Base-by-base conservation (phyloP, 2,113 vertebrate genomes). In the Erpornis zantholeuca region DNA sequence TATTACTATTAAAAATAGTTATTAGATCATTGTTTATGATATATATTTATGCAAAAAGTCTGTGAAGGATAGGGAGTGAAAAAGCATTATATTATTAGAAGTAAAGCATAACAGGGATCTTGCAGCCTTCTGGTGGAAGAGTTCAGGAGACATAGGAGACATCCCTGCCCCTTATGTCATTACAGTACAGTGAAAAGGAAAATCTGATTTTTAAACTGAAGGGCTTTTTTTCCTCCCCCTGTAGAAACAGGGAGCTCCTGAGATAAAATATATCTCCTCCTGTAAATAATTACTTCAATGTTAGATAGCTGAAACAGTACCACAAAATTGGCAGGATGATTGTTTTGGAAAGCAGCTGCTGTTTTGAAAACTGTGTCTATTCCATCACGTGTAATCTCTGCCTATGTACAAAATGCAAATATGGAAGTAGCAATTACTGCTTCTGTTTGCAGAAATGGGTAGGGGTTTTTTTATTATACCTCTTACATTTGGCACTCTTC, bases 401-500 rank as follows among this genome's bases (percentile, higher is more conserved):
- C 38, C n/a, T 68, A 5, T 11, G 11, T 44, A 27, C 36, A 71
- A 64, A 80, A 68, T 45, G 33, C 45, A 76, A 90, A 59, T 66
- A 66, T 28, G 47, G 60, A 86, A 86, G 60, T 21, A 57, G 16
- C 7, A 52, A 40, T 69, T 85, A 63, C 21, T 84, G 11, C 45
- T 94, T 94, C n/a, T 78, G 10, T 35, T 66, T 50, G 40, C 40
- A 93, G 60, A 93, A 83, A 59, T 1, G 4, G 8, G 10, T 65
- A 56, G 21, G 1, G 29, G 63, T 83, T 42, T 85, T 50, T 82
- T 44, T 3, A 28, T 84, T 82, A 29, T 96, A 96, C 96, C 96
- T 96, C 24, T 85, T 71, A 60, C 9, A n/a, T 44, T 91, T 53
- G 72, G 19, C 36, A 12, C 0, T 12, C 53, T 66, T 27, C 57